Evolutionary conservation across 2,888 invertebrate species (phyloP).

Genomic region (Phalangium opilio): DNA sequence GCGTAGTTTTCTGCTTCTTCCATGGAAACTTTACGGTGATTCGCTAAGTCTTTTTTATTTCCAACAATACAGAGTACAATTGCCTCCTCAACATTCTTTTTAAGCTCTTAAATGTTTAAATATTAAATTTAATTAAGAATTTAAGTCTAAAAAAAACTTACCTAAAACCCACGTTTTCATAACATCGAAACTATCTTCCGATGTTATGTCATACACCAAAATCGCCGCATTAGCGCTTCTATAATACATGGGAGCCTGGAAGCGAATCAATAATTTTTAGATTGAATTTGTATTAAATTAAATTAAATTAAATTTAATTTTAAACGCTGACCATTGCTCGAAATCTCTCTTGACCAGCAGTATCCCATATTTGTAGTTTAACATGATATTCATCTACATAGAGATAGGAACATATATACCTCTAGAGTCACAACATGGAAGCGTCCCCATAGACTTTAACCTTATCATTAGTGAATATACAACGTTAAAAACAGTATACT

Average conservation of each 20-base stretch:
- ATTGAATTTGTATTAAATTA: too few relatives aligned
- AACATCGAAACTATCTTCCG: constrained; percentile 52
- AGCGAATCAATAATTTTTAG: neutral
- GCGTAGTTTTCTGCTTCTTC: constrained; percentile 63
- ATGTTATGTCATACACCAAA: constrained; percentile 70
- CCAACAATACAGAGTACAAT: constrained; percentile 67
- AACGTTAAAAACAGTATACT: too few relatives aligned
- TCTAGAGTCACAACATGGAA: too few relatives aligned
- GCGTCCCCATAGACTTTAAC: too few relatives aligned
- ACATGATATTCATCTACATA: constrained; percentile 28
- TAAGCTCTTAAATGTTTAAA: constrained; percentile 33
- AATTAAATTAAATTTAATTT: too few relatives aligned
- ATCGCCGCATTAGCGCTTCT: constrained; percentile 78
- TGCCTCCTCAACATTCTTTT: constrained; percentile 57
- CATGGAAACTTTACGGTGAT: constrained; percentile 41
- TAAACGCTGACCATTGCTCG: constrained; percentile 51
- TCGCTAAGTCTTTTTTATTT: constrained; percentile 62
- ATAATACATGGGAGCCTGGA: constrained; percentile 76
- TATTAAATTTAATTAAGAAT: too few relatives aligned
- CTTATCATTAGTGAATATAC: too few relatives aligned
- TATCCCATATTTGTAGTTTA: constrained; percentile 61
- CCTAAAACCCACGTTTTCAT: constrained; percentile 77
- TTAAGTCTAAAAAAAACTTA: too few relatives aligned
- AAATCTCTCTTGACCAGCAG: constrained; percentile 74
- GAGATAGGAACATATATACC: constrained; percentile 12